These are phyloP conservation scores for Bruchidius siliquastri DNA, from an alignment of 2,888 invertebrate genomes.

Conservation along the genomic window DNA sequence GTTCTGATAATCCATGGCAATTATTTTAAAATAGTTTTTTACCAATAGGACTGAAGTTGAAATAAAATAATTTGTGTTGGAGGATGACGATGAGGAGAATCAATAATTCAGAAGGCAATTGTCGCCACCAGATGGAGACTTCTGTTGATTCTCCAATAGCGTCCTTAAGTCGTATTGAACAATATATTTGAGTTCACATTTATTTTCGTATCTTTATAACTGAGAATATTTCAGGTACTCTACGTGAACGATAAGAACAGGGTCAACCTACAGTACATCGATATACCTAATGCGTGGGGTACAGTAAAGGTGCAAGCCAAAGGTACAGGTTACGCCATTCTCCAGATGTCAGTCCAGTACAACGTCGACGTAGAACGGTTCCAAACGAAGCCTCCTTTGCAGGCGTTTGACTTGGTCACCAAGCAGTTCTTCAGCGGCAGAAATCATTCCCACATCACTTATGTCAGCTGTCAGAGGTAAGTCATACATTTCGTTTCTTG, in stretches of 20 bases:
- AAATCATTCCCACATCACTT: slow-evolving; percentile 90
- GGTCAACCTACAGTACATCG: slow-evolving; percentile 71
- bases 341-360: slow-evolving; percentile 90
- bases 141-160: no score
- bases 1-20: no score
- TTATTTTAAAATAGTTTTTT: no score
- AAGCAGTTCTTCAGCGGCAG: slow-evolving; percentile 76
- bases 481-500: slow-evolving; percentile 2
- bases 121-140: no score
- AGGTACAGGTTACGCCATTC: slow-evolving; percentile 90
- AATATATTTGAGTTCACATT: no score
- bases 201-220: no score
- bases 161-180: no score
- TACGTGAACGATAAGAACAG: slow-evolving; percentile 72
- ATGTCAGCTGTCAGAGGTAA: slow-evolving; percentile 82
- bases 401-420: slow-evolving; percentile 73
- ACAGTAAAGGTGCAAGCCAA: slow-evolving; percentile 88
- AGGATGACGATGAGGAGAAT: no score
- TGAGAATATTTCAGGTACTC: slow-evolving; percentile 42
- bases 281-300: slow-evolving; percentile 91
- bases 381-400: slow-evolving; percentile 78
- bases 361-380: slow-evolving; percentile 81
- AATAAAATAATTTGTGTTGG: no score
- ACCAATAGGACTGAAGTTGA: no score
- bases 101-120: no score